Base-by-base conservation (phyloP, 2,888 invertebrate genomes). In the Tetanocera ferruginea region DNA sequence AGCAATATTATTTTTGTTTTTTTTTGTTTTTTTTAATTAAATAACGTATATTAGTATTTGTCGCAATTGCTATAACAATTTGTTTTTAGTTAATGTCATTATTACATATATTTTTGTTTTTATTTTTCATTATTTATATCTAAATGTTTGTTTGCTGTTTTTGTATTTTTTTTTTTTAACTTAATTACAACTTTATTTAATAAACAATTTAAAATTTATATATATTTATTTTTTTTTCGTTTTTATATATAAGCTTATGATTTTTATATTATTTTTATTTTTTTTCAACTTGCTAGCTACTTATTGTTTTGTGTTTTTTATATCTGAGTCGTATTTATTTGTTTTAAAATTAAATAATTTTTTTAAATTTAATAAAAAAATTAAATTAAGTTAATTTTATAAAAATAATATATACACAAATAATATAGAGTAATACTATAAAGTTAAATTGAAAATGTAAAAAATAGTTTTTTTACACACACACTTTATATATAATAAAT, bases 281-380 rank as follows among this genome's bases (percentile, higher is more conserved):
- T 49, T 34, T 23, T 60, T 73, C 25, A 62, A 62, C 62, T 73
- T 60, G 73, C 73, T 73, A 73, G 62, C 73, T 73, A 73, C 60
- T 73, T 73, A 62, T 62, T 73, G 62, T 73, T 60, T 62, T 17
- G 62, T 60, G 31, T 37, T 8, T 37, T 43, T 43, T 11, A 43
- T 43, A 43, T 62, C 60, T 62, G 60, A 73, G 49, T 69, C 69
- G 25, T 49, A 19, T 69, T 69, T 69, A 67, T 67, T 67, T 67
- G 28, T 60, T 28, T 19, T 2, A 28, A 60, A 43, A 6, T 43
- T 6, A 43, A 11, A 43, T 60, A 5, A 28, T n/a, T n/a, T n/a
- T n/a, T n/a, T n/a, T n/a, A n/a, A n/a, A n/a, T n/a, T n/a, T n/a
- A n/a, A n/a, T n/a, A n/a, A n/a, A n/a, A n/a, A n/a, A n/a, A n/a